Base-by-base conservation (phyloP, 2,113 vertebrate species). In the Puntigrus tetrazona region DNA sequence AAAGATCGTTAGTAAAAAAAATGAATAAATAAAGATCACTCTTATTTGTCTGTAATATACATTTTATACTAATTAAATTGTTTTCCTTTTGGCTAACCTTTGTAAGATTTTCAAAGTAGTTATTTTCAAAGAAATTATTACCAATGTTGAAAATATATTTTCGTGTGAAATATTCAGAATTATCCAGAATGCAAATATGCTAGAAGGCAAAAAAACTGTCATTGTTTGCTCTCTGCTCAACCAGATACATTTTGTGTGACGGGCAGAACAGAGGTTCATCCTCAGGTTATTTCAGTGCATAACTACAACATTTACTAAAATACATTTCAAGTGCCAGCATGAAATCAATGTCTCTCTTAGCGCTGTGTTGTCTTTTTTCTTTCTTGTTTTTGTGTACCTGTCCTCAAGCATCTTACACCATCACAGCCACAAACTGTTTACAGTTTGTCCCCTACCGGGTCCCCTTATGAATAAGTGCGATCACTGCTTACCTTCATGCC, bases 401-500 rank as follows among this genome's bases (percentile, higher is more conserved):
- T 61, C 36, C 6, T 78, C 22, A 27, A 43, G 34, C 76, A 41
- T 41, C 14, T 55, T 77, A 36, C 3, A 77, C 14, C 31, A 36
- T 36, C 18, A 55, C 10, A 77, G 18, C 18, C 76, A 59, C 22
- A 78, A 36, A 78, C n/a, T 18, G 7, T 22, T 78, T 25, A 25
- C 10, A 27, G 3, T 59, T 41, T 25, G 36, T 25, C 18, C 52
- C 50, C 27, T 22, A 9, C 36, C 38, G 36, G 47, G 5, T n/a
- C 47, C 22, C 8, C 34, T 25, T 25, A 43, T 20, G 7, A 81
- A 67, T 16, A 34, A 22, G 41, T 13, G 20, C 10, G 6, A 81
- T 55, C 25, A 4, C 18, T 45, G 36, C 89, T 88, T 86, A 90
- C 88, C 89, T 72, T 61, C 78, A 73, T 50, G 57, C 52, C 7